Evolutionary conservation across 2,113 vertebrate species (phyloP).

Genomic region (Dasyprocta punctata): DNA sequence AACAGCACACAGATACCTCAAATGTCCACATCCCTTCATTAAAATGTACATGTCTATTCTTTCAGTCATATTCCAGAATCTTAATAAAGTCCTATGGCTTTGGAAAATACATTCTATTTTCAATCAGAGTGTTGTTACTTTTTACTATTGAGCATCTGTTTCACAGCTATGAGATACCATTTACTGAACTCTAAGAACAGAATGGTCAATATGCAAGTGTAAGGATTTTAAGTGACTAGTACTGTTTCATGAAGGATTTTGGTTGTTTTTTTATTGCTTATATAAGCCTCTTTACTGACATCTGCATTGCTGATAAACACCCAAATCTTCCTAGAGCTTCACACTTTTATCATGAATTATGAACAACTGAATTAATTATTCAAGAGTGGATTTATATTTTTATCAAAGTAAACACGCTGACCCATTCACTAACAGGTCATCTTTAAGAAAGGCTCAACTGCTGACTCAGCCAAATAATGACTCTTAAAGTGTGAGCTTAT

Average conservation of each 20-base stretch:
- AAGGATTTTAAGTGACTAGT: constrained; percentile 61
- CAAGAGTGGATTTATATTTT: constrained; percentile 74
- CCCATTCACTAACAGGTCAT: constrained; percentile 55
- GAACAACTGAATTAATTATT: constrained; percentile 84
- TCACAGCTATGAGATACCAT: background rate
- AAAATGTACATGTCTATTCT: background rate
- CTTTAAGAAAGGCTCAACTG: constrained; percentile 67
- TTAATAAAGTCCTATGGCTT: background rate
- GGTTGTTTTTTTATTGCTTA: constrained; percentile 77
- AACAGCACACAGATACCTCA: background rate
- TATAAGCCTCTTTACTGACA: constrained; percentile 35
- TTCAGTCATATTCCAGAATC: background rate
- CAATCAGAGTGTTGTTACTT: background rate
- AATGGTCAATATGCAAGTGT: constrained; percentile 31
- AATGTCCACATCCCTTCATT: background rate
- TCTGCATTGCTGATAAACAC: constrained; percentile 73
- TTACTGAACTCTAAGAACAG: background rate
- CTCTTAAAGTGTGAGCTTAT: constrained; percentile 47
- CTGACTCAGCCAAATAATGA: constrained; percentile 54
- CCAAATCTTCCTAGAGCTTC: constrained; percentile 78
- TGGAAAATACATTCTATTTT: background rate
- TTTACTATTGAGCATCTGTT: background rate
- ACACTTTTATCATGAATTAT: constrained; percentile 82
- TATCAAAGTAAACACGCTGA: constrained; percentile 59
- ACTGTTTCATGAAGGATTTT: background rate